Evolutionary conservation across 2,888 invertebrate species (phyloP).

Genomic region (Tipula vernalis): DNA sequence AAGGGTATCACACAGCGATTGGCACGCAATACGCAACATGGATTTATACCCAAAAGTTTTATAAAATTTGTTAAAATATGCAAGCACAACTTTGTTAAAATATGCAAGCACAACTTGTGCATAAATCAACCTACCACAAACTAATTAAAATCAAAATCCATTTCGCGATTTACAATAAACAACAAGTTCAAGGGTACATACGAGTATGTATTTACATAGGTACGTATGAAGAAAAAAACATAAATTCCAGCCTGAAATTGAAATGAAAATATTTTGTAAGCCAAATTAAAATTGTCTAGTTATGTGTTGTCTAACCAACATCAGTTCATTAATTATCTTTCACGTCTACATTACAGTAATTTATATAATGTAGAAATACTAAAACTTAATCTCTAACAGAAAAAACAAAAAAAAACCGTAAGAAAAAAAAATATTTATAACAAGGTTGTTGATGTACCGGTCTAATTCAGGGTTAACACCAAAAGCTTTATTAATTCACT

Average conservation of each 20-base stretch:
- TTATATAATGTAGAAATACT: neutral
- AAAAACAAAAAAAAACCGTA: neutral
- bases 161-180: neutral
- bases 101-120: neutral
- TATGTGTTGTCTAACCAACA: neutral
- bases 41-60: neutral
- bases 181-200: neutral
- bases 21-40: neutral
- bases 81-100: neutral
- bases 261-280: neutral
- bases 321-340: neutral
- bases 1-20: neutral
- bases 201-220: neutral
- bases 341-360: neutral
- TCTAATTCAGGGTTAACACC: neutral
- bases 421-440: neutral
- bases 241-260: neutral
- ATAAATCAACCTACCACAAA: neutral
- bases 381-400: neutral
- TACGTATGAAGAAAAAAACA: neutral
- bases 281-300: neutral
- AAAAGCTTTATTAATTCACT: neutral
- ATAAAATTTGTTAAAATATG: neutral
- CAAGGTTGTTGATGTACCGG: neutral
- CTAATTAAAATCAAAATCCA: neutral